A percentile compares a stretch with the other conserved stretches of the same genome.
Conservation (phyloP, 2,113 vertebrate genomes). For the Coturnix japonica region DNA sequence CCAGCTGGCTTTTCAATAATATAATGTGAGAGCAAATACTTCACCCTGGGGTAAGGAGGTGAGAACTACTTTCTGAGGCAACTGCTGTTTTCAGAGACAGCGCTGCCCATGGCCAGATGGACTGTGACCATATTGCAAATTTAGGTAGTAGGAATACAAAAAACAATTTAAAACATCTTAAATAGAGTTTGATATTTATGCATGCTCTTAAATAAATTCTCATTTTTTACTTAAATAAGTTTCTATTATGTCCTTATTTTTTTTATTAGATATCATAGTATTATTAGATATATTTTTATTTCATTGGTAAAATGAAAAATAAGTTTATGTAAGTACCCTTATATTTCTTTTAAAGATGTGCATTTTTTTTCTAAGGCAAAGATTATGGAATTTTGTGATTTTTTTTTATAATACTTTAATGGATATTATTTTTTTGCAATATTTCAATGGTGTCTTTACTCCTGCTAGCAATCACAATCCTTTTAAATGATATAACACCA, state of each 20-base stretch:
- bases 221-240: background rate
- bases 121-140: background rate
- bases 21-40: background rate
- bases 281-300: background rate
- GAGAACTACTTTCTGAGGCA: background rate
- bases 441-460: constrained; percentile 9
- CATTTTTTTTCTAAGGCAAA: background rate
- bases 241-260: background rate
- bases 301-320: background rate
- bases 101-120: too few relatives aligned
- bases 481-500: constrained; percentile 3
- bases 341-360: background rate
- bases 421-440: constrained; percentile 7
- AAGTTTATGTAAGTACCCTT: background rate
- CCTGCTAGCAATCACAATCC: background rate
- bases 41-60: background rate
- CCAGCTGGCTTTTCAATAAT: background rate
- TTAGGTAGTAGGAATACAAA: background rate
- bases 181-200: background rate
- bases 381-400: background rate
- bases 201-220: background rate
- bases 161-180: background rate
- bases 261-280: background rate
- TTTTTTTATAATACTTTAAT: constrained; percentile 22
- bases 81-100: background rate